Base-by-base conservation (phyloP, 2,113 vertebrate genomes). In the Fulica atra region DNA sequence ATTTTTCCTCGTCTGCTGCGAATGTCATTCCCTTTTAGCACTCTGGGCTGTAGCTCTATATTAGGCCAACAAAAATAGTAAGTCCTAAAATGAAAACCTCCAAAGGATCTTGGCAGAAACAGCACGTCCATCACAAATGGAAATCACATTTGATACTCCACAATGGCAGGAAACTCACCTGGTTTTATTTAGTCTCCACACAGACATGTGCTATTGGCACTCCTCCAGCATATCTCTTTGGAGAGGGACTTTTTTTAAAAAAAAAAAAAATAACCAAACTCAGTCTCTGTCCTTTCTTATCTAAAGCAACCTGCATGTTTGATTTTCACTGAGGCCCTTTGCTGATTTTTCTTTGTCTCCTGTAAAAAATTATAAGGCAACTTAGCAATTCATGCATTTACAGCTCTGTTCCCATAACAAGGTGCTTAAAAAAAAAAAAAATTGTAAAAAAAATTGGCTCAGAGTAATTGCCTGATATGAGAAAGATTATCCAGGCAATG, bases 121-220 rank as follows among this genome's bases (percentile, higher is more conserved):
- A 93, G 48, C 92, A 76, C 1, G 26, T 87, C 95, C 92, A 92
- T 95, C 96, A 94, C 92, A 96, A 96, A 92, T 96, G 95, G 95
- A 95, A 96, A 95, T 96, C 88, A 87, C 93, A 96, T 93, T 91
- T 38, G 70, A 94, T 96, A 96, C 10, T 89, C 93, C 83, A 95
- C 91, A 94, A 96, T 96, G 89, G 96, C 93, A 96, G 92, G 92
- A 96, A 96, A 61, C 93, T 97, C 96, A 96, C 96, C 96, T 97
- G 96, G 93, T 96, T 96, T 96, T 93, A 96, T 96, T 97, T 94
- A 96, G 92, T 94, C 86, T 94, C 91, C 88, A 61, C 73, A 12
- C 84, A 92, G 88, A 66, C 89, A 81, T 94, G 91, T 73, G 73
- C 91, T 77, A 2, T 79, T 97, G 96, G 95, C 96, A 54, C 36